Evolutionary conservation across 2,113 vertebrate genomes (phyloP), one percentile per base, ranked within the genome.

Genomic region (Chloropsis hardwickii): DNA sequence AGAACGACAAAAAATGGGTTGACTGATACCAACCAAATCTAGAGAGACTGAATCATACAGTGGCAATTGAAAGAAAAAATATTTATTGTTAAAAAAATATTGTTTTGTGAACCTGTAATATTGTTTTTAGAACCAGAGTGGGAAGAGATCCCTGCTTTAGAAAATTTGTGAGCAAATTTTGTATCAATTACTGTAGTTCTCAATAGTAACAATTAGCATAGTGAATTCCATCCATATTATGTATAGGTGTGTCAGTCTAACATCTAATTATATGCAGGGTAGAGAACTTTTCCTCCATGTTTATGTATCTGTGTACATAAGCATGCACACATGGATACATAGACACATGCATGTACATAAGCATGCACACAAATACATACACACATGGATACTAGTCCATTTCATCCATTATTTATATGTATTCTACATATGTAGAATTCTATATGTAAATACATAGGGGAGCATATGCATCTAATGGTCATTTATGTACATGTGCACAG

Each of bases 381-480:
- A 40, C 40, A 40, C 40, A 10, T 37, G 14, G 39, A 12, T 62
- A 12, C 6, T 27, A 66, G 12, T 22, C 53, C 35, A 37, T 73
- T 83, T 86, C 35, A 28, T 61, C 54, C 24, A 10, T 72, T 90
- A 83, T 42, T 86, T 42, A 7, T 33, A 14, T 50, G 3, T 45
- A 27, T 81, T 81, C 19, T 80, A 16, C 4, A 1, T 39, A 28
- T 56, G n/a, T n/a, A n/a, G n/a, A n/a, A n/a, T n/a, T n/a, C n/a
- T n/a, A 1, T 39, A 28, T 56, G 14, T 3, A 86, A 70, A 45
- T 54, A 33, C 11, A 5, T 5, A 27, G 1, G 0, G n/a, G 11
- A 71, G 21, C 7, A 23, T 44, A 12, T 51, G 28, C 24, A 24
- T 42, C 31, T 54, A 47, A 31, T 57, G 31, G 19, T 37, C 16